Conservation (phyloP, 2,797 vertebrate species). For the Gobionotothen gibberifrons region DNA sequence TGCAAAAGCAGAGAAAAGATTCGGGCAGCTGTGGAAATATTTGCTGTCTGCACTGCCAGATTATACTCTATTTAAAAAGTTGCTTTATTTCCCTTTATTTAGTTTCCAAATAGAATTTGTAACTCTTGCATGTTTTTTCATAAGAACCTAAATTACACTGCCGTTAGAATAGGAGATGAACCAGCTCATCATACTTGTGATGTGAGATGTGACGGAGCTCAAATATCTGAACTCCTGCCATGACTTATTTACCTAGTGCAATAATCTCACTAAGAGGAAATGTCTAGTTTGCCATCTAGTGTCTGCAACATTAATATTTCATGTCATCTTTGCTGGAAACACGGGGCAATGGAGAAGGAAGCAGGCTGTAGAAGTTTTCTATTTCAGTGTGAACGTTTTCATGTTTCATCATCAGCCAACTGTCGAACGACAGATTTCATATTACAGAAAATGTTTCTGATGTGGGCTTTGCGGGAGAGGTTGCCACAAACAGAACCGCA, state of each 20-base stretch:
- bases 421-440: conserved; percentile 1
- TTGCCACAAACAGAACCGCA: background rate
- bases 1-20: conserved; percentile 45
- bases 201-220: conserved; percentile 12
- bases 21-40: conserved; percentile 60
- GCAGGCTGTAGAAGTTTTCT: conserved; percentile 4
- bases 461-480: background rate
- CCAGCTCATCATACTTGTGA: conserved; percentile 5
- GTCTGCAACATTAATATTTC: conserved; percentile 26
- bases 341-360: background rate
- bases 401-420: conserved; percentile 1
- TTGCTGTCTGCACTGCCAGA: conserved; percentile 38
- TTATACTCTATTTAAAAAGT: conserved; percentile 11
- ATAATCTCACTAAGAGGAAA: background rate
- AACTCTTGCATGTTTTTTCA: background rate
- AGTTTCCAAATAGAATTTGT: conserved; percentile 6
- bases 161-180: conserved; percentile 3
- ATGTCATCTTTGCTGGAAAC: conserved; percentile 23
- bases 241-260: background rate
- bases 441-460: background rate
- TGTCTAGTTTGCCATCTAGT: conserved; percentile 19
- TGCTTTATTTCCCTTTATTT: background rate
- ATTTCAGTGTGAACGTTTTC: background rate
- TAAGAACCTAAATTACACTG: conserved; percentile 1
- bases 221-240: background rate